phyloP scores from a whole-genome alignment of 2,113 vertebrate genomes.

The Verasper variegatus region DNA sequence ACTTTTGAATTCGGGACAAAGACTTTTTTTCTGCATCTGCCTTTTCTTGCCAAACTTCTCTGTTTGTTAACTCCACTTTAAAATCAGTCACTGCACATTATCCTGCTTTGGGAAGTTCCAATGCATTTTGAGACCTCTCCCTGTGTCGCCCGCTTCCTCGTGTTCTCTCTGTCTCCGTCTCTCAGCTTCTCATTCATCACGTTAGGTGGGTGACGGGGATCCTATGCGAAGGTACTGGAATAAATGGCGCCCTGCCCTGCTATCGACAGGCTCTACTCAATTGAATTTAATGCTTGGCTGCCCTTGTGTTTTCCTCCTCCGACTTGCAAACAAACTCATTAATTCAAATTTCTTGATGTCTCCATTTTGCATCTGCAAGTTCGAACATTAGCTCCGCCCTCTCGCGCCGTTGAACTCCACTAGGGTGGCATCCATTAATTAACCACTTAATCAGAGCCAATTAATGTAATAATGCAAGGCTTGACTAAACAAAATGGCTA shows the following conservation, averaged over 20 bases:
- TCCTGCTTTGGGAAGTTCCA: not conserved
- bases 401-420: constrained; percentile 34
- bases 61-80: not conserved
- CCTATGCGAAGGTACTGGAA: constrained; percentile 54
- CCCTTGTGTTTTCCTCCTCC: constrained; percentile 59
- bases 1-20: not conserved
- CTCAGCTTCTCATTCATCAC: constrained; percentile 64
- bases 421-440: constrained; percentile 61
- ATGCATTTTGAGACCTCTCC: not conserved
- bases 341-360: constrained; percentile 68
- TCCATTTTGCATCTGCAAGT: constrained; percentile 57
- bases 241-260: constrained; percentile 64
- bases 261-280: constrained; percentile 68
- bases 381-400: constrained; percentile 52
- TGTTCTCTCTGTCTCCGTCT: constrained; percentile 28
- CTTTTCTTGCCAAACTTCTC: not conserved
- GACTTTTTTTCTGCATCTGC: not conserved
- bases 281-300: constrained; percentile 74
- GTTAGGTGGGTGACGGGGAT: constrained; percentile 54
- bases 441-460: constrained; percentile 64
- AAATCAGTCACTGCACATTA: not conserved
- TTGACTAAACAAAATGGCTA: constrained; percentile 64
- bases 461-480: constrained; percentile 69
- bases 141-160: not conserved
- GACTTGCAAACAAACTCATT: constrained; percentile 68